Base-by-base conservation (phyloP, 2,113 vertebrate species). In the Nycticebus coucang region DNA sequence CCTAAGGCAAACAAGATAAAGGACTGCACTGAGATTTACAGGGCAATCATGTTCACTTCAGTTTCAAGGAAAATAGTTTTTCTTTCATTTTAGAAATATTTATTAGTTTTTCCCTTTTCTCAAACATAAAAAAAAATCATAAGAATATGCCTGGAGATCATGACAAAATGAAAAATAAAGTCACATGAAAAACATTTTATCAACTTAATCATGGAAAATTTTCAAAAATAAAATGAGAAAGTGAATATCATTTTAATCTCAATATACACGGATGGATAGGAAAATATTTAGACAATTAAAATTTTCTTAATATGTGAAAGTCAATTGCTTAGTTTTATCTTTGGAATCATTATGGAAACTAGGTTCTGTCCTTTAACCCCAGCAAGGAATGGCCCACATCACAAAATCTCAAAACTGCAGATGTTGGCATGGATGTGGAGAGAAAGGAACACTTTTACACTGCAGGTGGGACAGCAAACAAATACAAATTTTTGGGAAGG, bases 81-180 rank as follows among this genome's bases (percentile, higher is more conserved):
- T 4, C 2, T 26, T 28, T 86, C 87, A 50, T 84, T 22, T 92
- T 89, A 55, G 24, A 11, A 95, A 86, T 79, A 45, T 3, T 71
- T 85, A 71, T 62, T 50, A 75, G 1, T 37, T 50, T 74, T 24
- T 55, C 57, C 89, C 19, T 91, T 81, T 81, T 41, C 21, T 79
- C 2, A 94, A 89, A 50, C 3, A 71, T 59, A 66, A 92, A 84
- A 45, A 64, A 68, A 75, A 78, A 41, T 66, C 64, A 78, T 19
- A 89, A 30, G 0, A 66, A 83, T 19, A 10, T 94, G 26, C 37
- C 14, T 86, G 45, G 14, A 11, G 28, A n/a, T 22, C 18, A 87
- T 75, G 59, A 94, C 1, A 81, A 80, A 93, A 69, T 66, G 59
- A 53, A 87, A 96, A 90, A 35, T 81, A 85, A 89, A 93, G 14